Evolutionary conservation across 1,140 invertebrate species (phyloP).

Genomic region (Tigriopus japonicus): DNA sequence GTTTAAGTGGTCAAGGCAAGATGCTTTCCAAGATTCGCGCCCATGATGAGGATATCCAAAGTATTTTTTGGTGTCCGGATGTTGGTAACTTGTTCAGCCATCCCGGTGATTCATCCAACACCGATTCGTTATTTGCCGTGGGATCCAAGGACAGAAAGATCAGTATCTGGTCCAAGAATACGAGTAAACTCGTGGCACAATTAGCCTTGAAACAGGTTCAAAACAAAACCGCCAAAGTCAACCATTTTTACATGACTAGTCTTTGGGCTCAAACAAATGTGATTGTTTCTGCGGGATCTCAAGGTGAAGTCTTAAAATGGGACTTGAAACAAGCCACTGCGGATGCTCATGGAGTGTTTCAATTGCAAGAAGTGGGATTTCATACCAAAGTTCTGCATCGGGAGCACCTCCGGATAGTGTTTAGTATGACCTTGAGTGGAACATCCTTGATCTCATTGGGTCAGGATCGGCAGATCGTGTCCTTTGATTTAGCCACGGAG

Average conservation of each 20-base stretch:
- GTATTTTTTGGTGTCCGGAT: slow-evolving; percentile 48
- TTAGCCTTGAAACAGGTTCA: slow-evolving; percentile 21
- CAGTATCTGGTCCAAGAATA: slow-evolving; percentile 21
- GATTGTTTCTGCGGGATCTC: slow-evolving; percentile 29
- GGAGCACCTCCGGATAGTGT: slow-evolving; percentile 31
- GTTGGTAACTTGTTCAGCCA: slow-evolving; percentile 30
- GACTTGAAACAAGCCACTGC: slow-evolving; percentile 22
- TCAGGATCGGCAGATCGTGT: slow-evolving; percentile 41
- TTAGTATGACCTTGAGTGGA: slow-evolving; percentile 27
- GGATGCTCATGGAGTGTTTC: slow-evolving; percentile 17
- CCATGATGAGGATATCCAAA: slow-evolving; percentile 47
- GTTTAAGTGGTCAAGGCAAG: slow-evolving; percentile 35
- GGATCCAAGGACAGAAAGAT: slow-evolving; percentile 22
- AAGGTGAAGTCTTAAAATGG: slow-evolving; percentile 35
- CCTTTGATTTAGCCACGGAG: slow-evolving; percentile 29
- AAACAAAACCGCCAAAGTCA: slow-evolving; percentile 12
- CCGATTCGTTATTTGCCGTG: slow-evolving; percentile 20
- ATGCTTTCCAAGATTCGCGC: slow-evolving; percentile 42
- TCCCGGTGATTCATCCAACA: slow-evolving; percentile 3
- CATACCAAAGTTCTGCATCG: slow-evolving; percentile 25
- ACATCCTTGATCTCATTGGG: slow-evolving; percentile 35
- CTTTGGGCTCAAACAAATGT: slow-evolving; percentile 33
- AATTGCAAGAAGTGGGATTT: slow-evolving; percentile 3
- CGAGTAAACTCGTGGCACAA: slow-evolving; percentile 17
- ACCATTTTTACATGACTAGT: slow-evolving; percentile 28